Conservation (phyloP, 1,140 invertebrate species). For the Anadara kagoshimensis region DNA sequence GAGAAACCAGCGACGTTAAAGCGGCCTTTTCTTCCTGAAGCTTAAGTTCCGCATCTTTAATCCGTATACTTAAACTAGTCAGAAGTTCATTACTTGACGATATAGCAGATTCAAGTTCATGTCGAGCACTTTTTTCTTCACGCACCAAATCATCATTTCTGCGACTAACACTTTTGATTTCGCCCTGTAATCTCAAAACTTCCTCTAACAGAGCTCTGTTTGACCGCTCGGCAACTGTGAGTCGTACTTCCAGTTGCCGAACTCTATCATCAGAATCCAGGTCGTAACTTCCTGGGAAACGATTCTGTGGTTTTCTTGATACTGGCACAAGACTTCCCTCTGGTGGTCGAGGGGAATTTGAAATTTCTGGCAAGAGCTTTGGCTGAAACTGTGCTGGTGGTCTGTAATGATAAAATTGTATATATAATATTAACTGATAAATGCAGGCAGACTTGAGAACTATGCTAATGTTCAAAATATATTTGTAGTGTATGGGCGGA, state of each 20-base stretch:
- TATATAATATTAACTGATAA: background rate
- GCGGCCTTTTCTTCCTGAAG: conserved; percentile 67
- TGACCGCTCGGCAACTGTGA: conserved; percentile 70
- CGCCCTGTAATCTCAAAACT: conserved; percentile 71
- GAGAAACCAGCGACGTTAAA: conserved; percentile 64
- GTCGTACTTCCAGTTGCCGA: conserved; percentile 65
- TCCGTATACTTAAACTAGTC: conserved; percentile 61
- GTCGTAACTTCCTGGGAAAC: conserved; percentile 25
- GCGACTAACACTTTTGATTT: conserved; percentile 61
- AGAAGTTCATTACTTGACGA: conserved; percentile 67
- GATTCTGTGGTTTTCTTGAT: conserved; percentile 41
- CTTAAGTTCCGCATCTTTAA: conserved; percentile 69
- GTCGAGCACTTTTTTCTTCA: conserved; percentile 65
- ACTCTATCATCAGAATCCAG: conserved; percentile 62
- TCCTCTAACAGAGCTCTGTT: conserved; percentile 72
- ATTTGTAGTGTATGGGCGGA: no score
- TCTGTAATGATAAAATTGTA: conserved; percentile 46
- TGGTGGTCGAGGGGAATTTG: conserved; percentile 42
- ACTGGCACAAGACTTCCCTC: conserved; percentile 57
- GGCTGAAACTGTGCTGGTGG: conserved; percentile 58
- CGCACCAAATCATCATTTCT: conserved; percentile 66
- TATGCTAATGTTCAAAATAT: no score
- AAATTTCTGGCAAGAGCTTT: conserved; percentile 63
- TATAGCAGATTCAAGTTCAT: conserved; percentile 66
- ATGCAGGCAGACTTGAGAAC: no score